phyloP scores from a whole-genome alignment of 2,797 vertebrate species.

The Urocyon cinereoargenteus region DNA sequence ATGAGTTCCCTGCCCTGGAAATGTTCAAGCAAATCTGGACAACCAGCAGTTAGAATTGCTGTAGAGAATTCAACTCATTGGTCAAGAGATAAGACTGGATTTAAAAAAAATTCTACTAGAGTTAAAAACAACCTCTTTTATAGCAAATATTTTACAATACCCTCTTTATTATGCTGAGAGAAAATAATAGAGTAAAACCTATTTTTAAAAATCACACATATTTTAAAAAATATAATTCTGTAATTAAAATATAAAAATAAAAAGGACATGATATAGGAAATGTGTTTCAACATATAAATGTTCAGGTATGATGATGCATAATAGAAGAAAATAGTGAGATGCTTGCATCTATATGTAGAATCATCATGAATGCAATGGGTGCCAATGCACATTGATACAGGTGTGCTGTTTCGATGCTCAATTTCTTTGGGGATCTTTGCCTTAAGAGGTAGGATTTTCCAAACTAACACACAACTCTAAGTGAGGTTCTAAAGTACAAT shows the following conservation, averaged over 20 bases:
- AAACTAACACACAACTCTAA: background rate
- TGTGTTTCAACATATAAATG: background rate
- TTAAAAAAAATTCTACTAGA: background rate
- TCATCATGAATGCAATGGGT: background rate
- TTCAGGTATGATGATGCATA: background rate
- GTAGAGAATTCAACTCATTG: background rate
- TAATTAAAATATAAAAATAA: background rate
- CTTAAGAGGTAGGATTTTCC: background rate
- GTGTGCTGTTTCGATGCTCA: background rate
- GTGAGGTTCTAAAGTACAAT: background rate
- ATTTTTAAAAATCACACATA: slow-evolving; percentile 18
- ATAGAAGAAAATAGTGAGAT: background rate
- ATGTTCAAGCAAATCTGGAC: background rate
- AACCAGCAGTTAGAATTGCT: background rate
- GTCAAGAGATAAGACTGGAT: background rate
- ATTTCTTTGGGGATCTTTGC: background rate
- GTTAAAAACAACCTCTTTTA: slow-evolving; percentile 10
- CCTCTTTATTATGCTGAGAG: background rate
- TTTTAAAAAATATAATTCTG: background rate
- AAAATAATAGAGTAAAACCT: slow-evolving; percentile 43
- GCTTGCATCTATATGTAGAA: background rate
- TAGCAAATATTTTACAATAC: background rate
- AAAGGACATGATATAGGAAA: background rate
- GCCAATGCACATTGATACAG: background rate
- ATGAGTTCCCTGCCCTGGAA: background rate